Evolutionary conservation across 2,113 vertebrate species (phyloP), one percentile per base, ranked within the genome.

Genomic region (Odontophorus gujanensis): DNA sequence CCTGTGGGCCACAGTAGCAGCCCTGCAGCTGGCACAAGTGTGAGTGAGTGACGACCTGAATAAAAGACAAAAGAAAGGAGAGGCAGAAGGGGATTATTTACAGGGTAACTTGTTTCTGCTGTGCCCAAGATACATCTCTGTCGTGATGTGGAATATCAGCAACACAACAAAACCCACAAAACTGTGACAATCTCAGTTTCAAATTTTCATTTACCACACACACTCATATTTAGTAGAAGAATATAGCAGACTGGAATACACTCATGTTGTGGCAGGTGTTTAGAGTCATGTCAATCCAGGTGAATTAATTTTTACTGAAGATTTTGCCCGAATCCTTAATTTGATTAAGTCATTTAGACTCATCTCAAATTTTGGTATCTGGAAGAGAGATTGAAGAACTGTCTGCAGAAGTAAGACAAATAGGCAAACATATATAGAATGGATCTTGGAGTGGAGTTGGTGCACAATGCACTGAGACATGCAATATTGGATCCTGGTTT

Each of bases 21-120:
- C n/a, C 43, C 1, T 17, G 17, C 6, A 21, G 25, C 25, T 2
- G 0, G 26, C 16, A 25, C 26, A 63, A 20, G 21, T 13, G n/a
- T 65, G 74, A 32, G 11, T 50, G 69, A 32, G 9, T 16, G 38
- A 13, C 28, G 42, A 40, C 6, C 4, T 4, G 30, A 42, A 68
- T 40, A 66, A 66, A 81, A 83, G 10, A 57, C 61, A 21, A 4
- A n/a, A 4, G 13, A 50, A 53, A 8, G 9, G 5, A 73, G 50
- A 66, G 5, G 11, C 3, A 53, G 38, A 85, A 68, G 5, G 2
- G 2, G 21, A 24, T 36, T 28, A 62, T 83, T 58, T 43, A 12
- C 10, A 66, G 7, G 2, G 1, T 9, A 61, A 80, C 59, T 76
- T 0, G 9, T 36, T 34, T 51, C 20, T 78, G 65, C 25, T 8